These are phyloP conservation scores for Ernsta delagoae DNA, from an alignment of 2,888 invertebrate genomes.

Conservation along the genomic window DNA sequence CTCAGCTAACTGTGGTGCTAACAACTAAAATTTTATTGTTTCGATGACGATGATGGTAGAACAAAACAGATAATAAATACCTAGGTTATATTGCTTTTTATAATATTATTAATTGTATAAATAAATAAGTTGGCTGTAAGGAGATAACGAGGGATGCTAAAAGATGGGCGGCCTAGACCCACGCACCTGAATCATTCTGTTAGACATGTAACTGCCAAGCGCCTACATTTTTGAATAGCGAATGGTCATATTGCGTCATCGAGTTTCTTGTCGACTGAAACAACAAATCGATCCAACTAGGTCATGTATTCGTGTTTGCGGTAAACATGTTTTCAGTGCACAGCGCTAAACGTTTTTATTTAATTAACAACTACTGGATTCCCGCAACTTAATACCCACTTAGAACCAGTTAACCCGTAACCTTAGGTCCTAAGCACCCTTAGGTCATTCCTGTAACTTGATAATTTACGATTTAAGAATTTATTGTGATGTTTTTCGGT, in stretches of 20 bases:
- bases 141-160: constrained; percentile 31
- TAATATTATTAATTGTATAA: too few relatives aligned
- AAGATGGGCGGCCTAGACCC: constrained; percentile 47
- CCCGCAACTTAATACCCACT: too few relatives aligned
- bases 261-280: constrained; percentile 57
- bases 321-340: constrained; percentile 67
- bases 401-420: too few relatives aligned
- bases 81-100: constrained; percentile 45
- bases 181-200: constrained; percentile 49
- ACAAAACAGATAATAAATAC: too few relatives aligned
- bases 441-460: too few relatives aligned
- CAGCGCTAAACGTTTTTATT: too few relatives aligned
- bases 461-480: too few relatives aligned
- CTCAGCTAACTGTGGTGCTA: constrained; percentile 57
- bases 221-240: constrained; percentile 53
- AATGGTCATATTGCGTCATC: constrained; percentile 64
- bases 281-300: constrained; percentile 70
- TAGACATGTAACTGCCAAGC: constrained; percentile 47
- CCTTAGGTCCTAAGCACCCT: too few relatives aligned
- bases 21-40: too few relatives aligned
- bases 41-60: too few relatives aligned
- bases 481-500: too few relatives aligned
- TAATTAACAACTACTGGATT: too few relatives aligned
- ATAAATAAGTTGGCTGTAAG: constrained; percentile 24
- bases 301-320: constrained; percentile 67